Percentiles rank a stretch among this genome's conserved stretches.
Conservation (phyloP, 2,797 vertebrate species). For the Numenius phaeopus region DNA sequence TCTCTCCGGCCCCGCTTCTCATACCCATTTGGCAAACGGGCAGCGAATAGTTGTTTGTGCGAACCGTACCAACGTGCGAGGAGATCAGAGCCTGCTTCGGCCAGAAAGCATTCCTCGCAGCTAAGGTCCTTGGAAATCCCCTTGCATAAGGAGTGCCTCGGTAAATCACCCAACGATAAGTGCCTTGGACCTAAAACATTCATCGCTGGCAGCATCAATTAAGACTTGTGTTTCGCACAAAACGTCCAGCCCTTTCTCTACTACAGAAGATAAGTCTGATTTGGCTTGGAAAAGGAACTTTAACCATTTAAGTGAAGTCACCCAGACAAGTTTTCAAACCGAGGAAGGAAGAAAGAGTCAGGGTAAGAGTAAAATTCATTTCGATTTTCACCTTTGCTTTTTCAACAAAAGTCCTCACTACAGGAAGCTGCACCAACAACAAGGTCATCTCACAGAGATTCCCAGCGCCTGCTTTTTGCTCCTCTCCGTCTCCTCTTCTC, state of each 20-base stretch:
- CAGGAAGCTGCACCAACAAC: fast-evolving
- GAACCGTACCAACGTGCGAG: background rate
- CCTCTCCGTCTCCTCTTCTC: background rate
- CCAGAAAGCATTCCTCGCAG: constrained; percentile 7
- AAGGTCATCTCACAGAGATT: background rate
- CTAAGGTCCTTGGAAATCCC: constrained; percentile 39
- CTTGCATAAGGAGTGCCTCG: background rate
- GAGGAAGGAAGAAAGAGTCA: background rate
- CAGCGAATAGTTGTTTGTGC: background rate
- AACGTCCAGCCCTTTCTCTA: background rate
- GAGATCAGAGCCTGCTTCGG: background rate
- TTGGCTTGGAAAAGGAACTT: background rate
- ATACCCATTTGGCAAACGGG: background rate
- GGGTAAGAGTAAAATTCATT: background rate
- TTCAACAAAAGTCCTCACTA: background rate
- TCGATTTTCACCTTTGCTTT: background rate
- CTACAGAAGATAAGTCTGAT: background rate
- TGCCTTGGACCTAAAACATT: background rate
- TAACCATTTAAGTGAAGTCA: background rate
- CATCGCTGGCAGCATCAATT: background rate
- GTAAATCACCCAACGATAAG: background rate
- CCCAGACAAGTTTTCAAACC: background rate
- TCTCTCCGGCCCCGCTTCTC: background rate
- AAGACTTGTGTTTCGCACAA: background rate
- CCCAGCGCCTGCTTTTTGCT: background rate